Percentiles rank a stretch among this genome's conserved stretches.
phyloP scores from a whole-genome alignment of 2,797 vertebrate species.

The Phalanger gymnotis region DNA sequence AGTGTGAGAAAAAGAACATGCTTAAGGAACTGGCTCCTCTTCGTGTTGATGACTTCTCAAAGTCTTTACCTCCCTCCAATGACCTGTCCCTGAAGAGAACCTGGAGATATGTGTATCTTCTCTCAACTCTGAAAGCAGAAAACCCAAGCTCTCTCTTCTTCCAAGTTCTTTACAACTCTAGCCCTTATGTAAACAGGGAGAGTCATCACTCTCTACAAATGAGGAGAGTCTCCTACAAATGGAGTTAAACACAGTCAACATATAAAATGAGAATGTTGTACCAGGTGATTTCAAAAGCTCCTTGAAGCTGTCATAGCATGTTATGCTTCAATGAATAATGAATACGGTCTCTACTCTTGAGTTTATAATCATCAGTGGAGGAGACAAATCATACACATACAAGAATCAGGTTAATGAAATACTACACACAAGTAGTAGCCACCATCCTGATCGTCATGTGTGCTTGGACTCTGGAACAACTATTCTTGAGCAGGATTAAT shows the following conservation, averaged over 20 bases:
- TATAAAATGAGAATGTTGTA: background rate
- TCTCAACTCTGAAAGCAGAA: background rate
- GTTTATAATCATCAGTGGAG: background rate
- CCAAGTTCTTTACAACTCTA: background rate
- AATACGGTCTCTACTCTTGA: background rate
- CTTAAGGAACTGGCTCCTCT: background rate
- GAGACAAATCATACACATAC: background rate
- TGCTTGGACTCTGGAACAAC: background rate
- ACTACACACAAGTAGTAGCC: background rate
- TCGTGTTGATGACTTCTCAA: background rate
- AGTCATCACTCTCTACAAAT: background rate
- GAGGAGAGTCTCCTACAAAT: background rate
- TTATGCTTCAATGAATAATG: background rate
- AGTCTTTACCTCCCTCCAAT: background rate
- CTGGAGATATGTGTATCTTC: background rate
- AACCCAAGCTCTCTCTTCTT: background rate
- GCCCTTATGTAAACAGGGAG: background rate
- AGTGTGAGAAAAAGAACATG: background rate
- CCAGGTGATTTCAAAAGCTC: background rate
- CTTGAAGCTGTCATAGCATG: background rate
- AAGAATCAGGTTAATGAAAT: background rate
- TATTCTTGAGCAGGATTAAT: background rate
- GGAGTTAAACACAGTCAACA: background rate
- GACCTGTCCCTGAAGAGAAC: background rate
- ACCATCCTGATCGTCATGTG: background rate